Evolutionary conservation across 2,113 vertebrate genomes (phyloP), one percentile per base, ranked within the genome.

Genomic region (Mirounga angustirostris): DNA sequence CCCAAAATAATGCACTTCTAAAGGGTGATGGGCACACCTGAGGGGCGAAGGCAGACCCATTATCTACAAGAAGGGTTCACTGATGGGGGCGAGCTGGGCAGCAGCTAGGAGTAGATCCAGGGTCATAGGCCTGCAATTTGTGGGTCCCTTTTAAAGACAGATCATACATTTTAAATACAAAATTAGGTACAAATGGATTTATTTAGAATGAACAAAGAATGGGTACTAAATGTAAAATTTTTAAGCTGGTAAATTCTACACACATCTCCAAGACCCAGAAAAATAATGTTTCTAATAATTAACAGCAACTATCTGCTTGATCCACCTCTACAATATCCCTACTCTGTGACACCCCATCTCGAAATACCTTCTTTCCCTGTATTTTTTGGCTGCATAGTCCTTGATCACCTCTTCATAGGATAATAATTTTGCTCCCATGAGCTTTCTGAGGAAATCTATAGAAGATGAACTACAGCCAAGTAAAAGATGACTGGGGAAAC

Each of bases 141-240:
- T 28, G 36, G 28, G 10, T n/a, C 36, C 36, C 61, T 36, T 91
- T 93, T 82, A 80, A 69, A 80, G 50, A 89, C 46, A 50, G 58
- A 58, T 46, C 71, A 73, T 54, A 40, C 1, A n/a, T 67, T 61
- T 87, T 28, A 87, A 95, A 78, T 56, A 69, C 4, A 91, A 76
- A 91, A 94, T 43, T 22, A 93, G 81, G 30, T 73, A 71, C 22
- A 92, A 65, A 56, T 0, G 0, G 5, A 78, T 76, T 56, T 94
- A 69, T 71, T 85, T 96, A 82, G 58, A 90, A 90, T 21, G 16
- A 52, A 22, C 43, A 91, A 91, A 87, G 80, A 82, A 46, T 81
- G 54, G 11, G 10, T 36, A 80, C 71, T 58, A n/a, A 52, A 87
- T n/a, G 16, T 28, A 92, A 74, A n/a, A 5, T 28, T 61, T 91